phyloP scores from a whole-genome alignment of 2,888 invertebrate genomes.

The Neelides folsomi region DNA sequence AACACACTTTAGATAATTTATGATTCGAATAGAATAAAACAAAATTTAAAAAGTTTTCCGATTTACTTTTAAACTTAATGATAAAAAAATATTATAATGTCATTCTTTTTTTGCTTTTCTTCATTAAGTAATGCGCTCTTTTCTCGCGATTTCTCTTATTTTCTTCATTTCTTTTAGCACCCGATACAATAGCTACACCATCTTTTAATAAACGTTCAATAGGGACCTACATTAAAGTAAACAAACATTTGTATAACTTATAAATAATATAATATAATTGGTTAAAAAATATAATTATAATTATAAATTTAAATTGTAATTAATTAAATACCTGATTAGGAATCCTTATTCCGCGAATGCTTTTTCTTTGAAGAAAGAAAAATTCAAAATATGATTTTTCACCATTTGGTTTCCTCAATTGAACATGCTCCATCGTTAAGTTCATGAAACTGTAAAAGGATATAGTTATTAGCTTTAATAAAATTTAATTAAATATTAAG shows the following conservation, averaged over 20 bases:
- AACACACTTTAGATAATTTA: no score
- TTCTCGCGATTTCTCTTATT: constrained; percentile 1
- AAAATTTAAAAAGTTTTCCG: no score
- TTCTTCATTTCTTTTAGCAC: constrained; percentile 11
- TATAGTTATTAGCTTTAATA: no score
- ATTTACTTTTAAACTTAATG: no score
- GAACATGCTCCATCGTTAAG: constrained; percentile 11
- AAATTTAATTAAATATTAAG: no score
- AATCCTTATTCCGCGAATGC: constrained; percentile 5
- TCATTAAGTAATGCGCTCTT: constrained; percentile 5
- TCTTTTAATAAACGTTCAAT: constrained; percentile 7
- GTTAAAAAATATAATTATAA: neutral
- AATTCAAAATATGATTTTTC: constrained; percentile 1
- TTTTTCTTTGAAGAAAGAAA: constrained; percentile 10
- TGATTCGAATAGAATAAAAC: no score
- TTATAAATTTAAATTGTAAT: neutral
- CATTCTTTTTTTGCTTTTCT: neutral
- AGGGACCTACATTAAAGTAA: constrained; percentile 7
- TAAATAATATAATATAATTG: no score
- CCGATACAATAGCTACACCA: constrained; percentile 10
- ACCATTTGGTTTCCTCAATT: constrained; percentile 7
- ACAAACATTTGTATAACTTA: no score
- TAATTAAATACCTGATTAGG: constrained; percentile 9
- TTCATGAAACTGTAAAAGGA: constrained; percentile 11
- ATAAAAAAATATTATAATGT: no score